Percentiles rank a stretch among this genome's conserved stretches.
Conservation (phyloP, 2,113 vertebrate species). For the Oplegnathus fasciatus region DNA sequence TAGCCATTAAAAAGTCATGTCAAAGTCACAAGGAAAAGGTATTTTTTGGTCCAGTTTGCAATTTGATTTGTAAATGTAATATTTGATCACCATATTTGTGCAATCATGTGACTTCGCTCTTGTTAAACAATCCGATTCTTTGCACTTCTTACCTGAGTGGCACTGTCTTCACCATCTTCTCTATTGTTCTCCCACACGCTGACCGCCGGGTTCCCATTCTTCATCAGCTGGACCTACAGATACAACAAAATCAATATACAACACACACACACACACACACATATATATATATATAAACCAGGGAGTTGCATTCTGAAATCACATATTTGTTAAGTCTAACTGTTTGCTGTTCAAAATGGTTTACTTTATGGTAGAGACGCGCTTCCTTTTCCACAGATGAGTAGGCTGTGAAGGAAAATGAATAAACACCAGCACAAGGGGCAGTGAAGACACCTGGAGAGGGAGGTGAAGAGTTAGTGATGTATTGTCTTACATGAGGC, state of each 20-base stretch:
- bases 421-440: slow-evolving; percentile 69
- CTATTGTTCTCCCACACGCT: slow-evolving; percentile 82
- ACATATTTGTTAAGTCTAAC: neutral
- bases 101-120: neutral
- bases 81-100: neutral
- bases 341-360: no score
- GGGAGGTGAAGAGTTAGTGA: neutral
- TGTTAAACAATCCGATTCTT: neutral
- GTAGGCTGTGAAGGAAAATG: slow-evolving; percentile 76
- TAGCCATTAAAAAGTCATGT: neutral
- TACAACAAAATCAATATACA: neutral
- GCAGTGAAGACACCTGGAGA: slow-evolving; percentile 81
- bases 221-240: slow-evolving; percentile 72
- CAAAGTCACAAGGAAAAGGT: neutral
- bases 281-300: no score
- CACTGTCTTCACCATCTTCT: slow-evolving; percentile 80
- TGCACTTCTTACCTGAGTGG: slow-evolving; percentile 61
- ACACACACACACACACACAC: no score
- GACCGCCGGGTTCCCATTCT: slow-evolving; percentile 41
- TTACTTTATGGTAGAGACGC: slow-evolving; percentile 78
- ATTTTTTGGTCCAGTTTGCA: neutral
- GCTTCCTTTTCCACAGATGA: slow-evolving; percentile 42
- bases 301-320: neutral
- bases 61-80: neutral
- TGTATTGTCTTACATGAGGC: neutral